Conservation (phyloP, 2,797 vertebrate genomes). For the Acanthornis magna region DNA sequence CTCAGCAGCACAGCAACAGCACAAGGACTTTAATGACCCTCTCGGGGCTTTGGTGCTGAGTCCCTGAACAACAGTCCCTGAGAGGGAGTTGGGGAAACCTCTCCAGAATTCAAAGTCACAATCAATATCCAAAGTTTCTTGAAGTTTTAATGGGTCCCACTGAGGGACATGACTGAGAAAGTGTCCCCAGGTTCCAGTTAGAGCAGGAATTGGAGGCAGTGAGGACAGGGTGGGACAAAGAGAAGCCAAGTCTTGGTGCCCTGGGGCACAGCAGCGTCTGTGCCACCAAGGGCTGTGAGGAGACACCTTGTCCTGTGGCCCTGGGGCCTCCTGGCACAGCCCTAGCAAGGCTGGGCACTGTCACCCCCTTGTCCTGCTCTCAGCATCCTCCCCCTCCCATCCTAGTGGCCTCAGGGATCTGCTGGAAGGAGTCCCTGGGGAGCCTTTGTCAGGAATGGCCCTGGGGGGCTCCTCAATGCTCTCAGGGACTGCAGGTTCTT, state of each 20-base stretch:
- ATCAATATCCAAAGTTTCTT: not conserved
- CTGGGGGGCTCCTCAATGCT: too few relatives aligned
- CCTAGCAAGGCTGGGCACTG: not conserved
- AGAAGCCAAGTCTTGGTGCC: too few relatives aligned
- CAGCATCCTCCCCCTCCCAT: too few relatives aligned
- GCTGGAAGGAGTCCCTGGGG: not conserved
- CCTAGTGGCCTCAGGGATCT: not conserved
- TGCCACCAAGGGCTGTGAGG: not conserved
- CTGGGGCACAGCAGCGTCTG: too few relatives aligned
- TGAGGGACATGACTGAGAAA: not conserved
- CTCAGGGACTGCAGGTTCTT: too few relatives aligned
- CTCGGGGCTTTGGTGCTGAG: not conserved
- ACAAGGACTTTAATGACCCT: not conserved
- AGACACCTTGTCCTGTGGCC: not conserved
- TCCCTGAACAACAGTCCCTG: not conserved
- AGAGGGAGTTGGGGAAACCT: not conserved
- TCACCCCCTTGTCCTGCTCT: too few relatives aligned
- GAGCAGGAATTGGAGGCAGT: not conserved
- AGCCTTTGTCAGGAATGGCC: too few relatives aligned
- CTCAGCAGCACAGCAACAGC: not conserved
- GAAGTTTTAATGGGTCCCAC: not conserved
- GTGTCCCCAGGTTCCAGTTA: not conserved
- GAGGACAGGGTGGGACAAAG: not conserved
- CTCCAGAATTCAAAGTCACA: not conserved
- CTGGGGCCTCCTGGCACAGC: not conserved